These are phyloP conservation scores for Creontiades dilutus DNA, from an alignment of 2,888 invertebrate genomes.

Conservation along the genomic window DNA sequence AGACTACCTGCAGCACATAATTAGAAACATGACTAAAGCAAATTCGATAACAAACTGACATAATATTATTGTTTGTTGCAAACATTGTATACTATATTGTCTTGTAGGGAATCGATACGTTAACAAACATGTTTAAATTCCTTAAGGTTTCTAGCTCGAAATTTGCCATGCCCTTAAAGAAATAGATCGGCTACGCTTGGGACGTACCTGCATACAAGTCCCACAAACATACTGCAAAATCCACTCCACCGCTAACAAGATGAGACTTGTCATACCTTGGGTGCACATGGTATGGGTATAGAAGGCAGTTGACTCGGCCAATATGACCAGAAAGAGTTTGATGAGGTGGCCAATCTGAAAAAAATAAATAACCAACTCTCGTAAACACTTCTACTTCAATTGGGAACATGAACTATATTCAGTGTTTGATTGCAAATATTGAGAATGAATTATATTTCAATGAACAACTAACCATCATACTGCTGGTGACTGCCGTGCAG, in stretches of 20 bases:
- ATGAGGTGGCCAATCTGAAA: constrained; percentile 92
- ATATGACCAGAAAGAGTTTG: constrained; percentile 93
- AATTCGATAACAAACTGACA: not conserved
- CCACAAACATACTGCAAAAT: constrained; percentile 98
- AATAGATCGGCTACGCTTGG: too few relatives aligned
- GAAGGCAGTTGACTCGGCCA: constrained; percentile 94
- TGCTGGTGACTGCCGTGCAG: constrained; percentile 93
- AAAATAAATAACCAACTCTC: not conserved
- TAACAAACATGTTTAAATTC: too few relatives aligned
- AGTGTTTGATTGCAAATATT: not conserved
- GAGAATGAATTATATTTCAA: not conserved
- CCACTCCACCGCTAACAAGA: constrained; percentile 97
- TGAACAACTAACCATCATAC: constrained; percentile 82
- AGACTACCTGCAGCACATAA: constrained; percentile 78
- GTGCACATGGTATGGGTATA: constrained; percentile 96
- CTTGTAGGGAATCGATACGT: too few relatives aligned
- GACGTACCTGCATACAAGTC: constrained; percentile 91
- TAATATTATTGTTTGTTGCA: too few relatives aligned
- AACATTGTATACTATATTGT: not conserved
- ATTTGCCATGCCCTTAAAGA: too few relatives aligned
- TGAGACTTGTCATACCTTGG: constrained; percentile 92
- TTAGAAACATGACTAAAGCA: not conserved
- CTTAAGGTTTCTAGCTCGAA: too few relatives aligned
- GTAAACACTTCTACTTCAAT: constrained; percentile 81
- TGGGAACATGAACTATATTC: not conserved